A percentile compares a stretch with the other conserved stretches of the same genome.
These are phyloP conservation scores for Tetanocera ferruginea DNA, from an alignment of 2,888 invertebrate genomes.

Conservation along the genomic window DNA sequence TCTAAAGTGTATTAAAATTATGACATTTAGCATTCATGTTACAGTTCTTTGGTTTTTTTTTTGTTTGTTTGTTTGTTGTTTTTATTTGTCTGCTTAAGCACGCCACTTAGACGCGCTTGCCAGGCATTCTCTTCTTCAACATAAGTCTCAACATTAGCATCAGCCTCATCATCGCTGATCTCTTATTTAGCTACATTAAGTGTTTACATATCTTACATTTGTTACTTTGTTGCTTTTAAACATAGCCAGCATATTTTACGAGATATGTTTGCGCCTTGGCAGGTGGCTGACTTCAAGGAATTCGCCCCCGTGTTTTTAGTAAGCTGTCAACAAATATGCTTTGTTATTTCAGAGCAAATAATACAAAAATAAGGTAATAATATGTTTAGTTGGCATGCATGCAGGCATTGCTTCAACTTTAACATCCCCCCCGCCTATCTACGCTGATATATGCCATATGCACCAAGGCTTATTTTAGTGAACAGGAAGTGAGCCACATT, in stretches of 20 bases:
- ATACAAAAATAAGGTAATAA: no score
- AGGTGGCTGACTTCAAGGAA: slow-evolving; percentile 22
- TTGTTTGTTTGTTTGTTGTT: not conserved
- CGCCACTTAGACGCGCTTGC: slow-evolving; percentile 18
- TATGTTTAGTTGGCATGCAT: not conserved
- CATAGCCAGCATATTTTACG: slow-evolving; percentile 6
- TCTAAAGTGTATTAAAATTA: not conserved
- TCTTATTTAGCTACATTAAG: not conserved
- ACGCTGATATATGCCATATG: no score
- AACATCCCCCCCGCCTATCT: no score
- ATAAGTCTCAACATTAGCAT: no score
- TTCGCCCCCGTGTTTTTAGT: not conserved
- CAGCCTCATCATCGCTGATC: not conserved
- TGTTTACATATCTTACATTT: not conserved
- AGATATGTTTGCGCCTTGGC: slow-evolving; percentile 1
- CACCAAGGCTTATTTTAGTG: no score
- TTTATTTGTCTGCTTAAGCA: slow-evolving; percentile 19
- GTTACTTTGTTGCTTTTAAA: not conserved
- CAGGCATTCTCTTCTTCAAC: not conserved
- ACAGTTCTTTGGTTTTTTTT: not conserved
- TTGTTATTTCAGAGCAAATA: not conserved
- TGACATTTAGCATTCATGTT: not conserved
- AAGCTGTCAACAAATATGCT: not conserved
- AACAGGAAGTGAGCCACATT: not conserved
- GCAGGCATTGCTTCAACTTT: not conserved